phyloP scores from a whole-genome alignment of 2,888 invertebrate genomes.

The Salpingus planirostris region DNA sequence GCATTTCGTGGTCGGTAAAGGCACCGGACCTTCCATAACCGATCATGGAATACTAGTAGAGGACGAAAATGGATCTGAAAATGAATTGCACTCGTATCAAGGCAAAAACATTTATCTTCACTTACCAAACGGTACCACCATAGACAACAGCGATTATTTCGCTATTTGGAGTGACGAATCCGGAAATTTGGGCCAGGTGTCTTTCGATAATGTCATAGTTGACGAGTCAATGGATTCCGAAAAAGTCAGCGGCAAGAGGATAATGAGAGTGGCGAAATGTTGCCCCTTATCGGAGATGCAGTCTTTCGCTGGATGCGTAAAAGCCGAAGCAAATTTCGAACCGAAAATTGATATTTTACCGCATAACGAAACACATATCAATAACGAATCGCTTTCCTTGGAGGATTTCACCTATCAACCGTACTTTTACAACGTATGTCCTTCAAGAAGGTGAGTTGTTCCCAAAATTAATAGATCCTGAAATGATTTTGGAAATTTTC shows the following conservation, averaged over 20 bases:
- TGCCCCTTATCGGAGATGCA: slow-evolving; percentile 14
- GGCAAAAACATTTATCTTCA: slow-evolving; percentile 22
- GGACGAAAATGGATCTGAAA: slow-evolving; percentile 17
- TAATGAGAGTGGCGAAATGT: slow-evolving; percentile 24
- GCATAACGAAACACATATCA: slow-evolving; percentile 21
- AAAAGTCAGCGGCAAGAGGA: background rate
- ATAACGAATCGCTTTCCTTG: slow-evolving; percentile 18
- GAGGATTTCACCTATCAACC: slow-evolving; percentile 15
- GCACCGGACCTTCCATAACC: slow-evolving; percentile 11
- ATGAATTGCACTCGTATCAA: slow-evolving; percentile 13
- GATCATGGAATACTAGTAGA: slow-evolving; percentile 14
- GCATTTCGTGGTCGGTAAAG: slow-evolving; percentile 24
- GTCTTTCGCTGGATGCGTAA: slow-evolving; percentile 12
- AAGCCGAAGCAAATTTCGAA: slow-evolving; percentile 8
- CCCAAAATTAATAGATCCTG: too few relatives aligned
- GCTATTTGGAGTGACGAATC: slow-evolving; percentile 19
- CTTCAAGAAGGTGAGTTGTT: slow-evolving; percentile 13
- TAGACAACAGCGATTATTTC: slow-evolving; percentile 25
- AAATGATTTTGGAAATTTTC: slow-evolving; percentile 4
- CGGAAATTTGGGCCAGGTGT: slow-evolving; percentile 18
- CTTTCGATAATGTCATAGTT: too few relatives aligned
- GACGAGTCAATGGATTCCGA: too few relatives aligned
- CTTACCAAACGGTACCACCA: slow-evolving; percentile 19
- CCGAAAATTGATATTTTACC: slow-evolving; percentile 15
- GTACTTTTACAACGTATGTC: slow-evolving; percentile 11